Evolutionary conservation across 2,888 invertebrate species (phyloP).

Genomic region (Anoncus sp.): DNA sequence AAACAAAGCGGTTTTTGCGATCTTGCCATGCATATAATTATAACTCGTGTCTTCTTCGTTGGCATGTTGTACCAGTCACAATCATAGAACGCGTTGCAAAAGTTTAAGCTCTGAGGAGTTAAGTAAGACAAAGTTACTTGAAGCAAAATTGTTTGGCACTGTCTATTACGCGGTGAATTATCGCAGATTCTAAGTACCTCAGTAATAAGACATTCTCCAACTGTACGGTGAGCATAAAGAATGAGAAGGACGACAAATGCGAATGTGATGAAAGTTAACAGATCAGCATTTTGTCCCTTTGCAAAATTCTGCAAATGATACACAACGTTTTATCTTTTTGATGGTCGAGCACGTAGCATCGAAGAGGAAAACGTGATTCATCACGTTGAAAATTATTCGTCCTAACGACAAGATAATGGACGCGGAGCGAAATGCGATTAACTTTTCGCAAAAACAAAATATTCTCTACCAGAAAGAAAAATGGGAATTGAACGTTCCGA

Average conservation of each 20-base stretch:
- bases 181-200: conserved; percentile 68
- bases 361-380: background rate
- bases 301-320: conserved; percentile 57
- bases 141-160: background rate
- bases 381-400: background rate
- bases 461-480: background rate
- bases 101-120: conserved; percentile 82
- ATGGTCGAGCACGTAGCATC: background rate
- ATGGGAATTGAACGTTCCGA: background rate
- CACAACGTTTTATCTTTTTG: background rate
- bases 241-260: conserved; percentile 73
- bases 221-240: conserved; percentile 74
- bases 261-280: conserved; percentile 71
- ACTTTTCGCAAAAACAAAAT: background rate
- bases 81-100: conserved; percentile 85
- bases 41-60: conserved; percentile 80
- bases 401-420: background rate
- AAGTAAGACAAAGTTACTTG: background rate
- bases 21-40: conserved; percentile 84
- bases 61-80: conserved; percentile 84
- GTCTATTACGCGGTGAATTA: background rate
- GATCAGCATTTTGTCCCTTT: conserved; percentile 69
- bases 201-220: conserved; percentile 72
- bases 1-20: conserved; percentile 84
- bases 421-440: background rate